These are phyloP conservation scores for Ascidia mentula DNA, from an alignment of 23 tunicate species.

Conservation along the genomic window DNA sequence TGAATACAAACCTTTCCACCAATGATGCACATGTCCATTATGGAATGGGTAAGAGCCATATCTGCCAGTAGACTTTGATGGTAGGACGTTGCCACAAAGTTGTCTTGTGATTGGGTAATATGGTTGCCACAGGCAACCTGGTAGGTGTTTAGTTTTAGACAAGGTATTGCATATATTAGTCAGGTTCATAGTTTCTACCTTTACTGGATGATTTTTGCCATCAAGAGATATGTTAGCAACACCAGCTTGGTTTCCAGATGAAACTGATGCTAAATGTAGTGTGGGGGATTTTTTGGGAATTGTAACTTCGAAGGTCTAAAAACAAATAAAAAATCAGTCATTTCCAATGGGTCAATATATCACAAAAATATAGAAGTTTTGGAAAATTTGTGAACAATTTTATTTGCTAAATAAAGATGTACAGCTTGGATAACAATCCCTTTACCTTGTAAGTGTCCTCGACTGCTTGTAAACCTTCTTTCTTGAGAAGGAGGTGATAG, in stretches of 20 bases:
- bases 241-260: slow-evolving; percentile 10
- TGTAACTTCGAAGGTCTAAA: neutral
- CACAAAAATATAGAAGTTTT: too few relatives aligned
- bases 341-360: too few relatives aligned
- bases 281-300: neutral
- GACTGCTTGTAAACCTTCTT: slow-evolving; percentile 81
- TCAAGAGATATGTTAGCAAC: slow-evolving; percentile 14
- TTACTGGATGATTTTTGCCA: slow-evolving; percentile 7
- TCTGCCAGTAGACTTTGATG: slow-evolving; percentile 79
- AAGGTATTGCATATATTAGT: too few relatives aligned
- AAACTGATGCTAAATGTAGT: neutral
- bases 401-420: too few relatives aligned
- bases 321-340: too few relatives aligned
- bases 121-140: slow-evolving; percentile 64
- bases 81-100: slow-evolving; percentile 72
- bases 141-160: too few relatives aligned
- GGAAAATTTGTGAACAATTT: too few relatives aligned
- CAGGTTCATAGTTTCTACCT: slow-evolving; percentile 16
- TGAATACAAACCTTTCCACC: slow-evolving; percentile 79
- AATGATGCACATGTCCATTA: slow-evolving; percentile 79
- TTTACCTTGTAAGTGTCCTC: slow-evolving; percentile 73
- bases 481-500: slow-evolving; percentile 54
- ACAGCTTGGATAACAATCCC: neutral
- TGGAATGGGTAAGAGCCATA: slow-evolving; percentile 61
- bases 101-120: slow-evolving; percentile 1